Evolutionary conservation across 2,888 invertebrate genomes (phyloP).

Genomic region (Cancer borealis): DNA sequence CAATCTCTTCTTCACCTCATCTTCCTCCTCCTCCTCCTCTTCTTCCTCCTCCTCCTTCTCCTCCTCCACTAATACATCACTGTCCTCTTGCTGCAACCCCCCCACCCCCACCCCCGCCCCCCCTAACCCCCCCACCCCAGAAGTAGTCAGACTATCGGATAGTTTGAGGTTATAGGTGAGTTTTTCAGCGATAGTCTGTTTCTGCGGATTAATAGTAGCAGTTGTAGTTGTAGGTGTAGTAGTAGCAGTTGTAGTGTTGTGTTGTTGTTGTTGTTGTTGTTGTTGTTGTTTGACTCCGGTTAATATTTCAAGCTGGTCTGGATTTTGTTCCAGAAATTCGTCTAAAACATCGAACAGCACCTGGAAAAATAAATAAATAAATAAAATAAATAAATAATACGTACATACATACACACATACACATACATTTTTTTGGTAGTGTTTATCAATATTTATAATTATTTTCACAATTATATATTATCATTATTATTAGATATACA

Average conservation of each 20-base stretch:
- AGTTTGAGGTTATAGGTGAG: background rate
- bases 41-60: conserved; percentile 52
- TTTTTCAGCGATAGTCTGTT: background rate
- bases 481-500: too few species aligned
- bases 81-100: conserved; percentile 65
- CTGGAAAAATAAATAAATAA: conserved; percentile 59
- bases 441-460: too few species aligned
- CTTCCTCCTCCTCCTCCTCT: conserved; percentile 50
- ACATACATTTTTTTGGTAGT: too few species aligned
- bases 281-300: background rate
- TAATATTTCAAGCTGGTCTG: background rate
- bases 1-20: conserved; percentile 46
- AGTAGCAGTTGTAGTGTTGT: background rate
- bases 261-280: background rate
- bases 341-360: conserved; percentile 76
- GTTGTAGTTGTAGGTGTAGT: background rate
- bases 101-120: background rate
- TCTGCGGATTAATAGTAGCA: background rate
- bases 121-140: background rate
- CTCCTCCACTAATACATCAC: conserved; percentile 67
- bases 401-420: background rate
- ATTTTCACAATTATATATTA: too few species aligned
- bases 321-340: conserved; percentile 68
- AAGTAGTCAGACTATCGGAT: background rate
- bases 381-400: too few species aligned